Percentiles rank a stretch among this genome's conserved stretches.
phyloP scores from a whole-genome alignment of 2,797 vertebrate genomes.

The Psittacula derbiana region DNA sequence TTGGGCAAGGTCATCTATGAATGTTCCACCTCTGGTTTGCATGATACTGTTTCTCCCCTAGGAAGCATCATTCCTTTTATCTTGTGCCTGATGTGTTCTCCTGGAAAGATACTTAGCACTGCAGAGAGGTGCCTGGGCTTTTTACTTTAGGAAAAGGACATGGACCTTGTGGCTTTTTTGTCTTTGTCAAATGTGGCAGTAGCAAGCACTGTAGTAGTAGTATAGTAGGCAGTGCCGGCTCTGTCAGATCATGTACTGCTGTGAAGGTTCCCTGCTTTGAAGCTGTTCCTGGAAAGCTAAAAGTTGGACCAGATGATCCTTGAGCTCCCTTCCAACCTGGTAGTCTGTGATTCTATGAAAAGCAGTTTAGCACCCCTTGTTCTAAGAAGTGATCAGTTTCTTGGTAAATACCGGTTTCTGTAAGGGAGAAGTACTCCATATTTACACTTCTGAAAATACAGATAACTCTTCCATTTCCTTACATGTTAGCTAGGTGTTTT shows the following conservation, averaged over 20 bases:
- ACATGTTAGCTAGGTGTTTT: neutral
- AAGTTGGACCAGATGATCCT: neutral
- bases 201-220: neutral
- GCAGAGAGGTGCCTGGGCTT: neutral
- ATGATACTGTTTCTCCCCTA: neutral
- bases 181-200: neutral
- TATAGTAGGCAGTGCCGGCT: neutral
- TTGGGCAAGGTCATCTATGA: neutral
- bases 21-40: neutral
- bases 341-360: neutral
- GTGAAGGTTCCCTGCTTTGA: neutral
- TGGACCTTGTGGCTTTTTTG: neutral
- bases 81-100: neutral
- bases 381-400: rapidly evolving
- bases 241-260: neutral
- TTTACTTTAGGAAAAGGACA: neutral
- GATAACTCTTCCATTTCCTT: neutral
- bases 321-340: neutral
- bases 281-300: neutral
- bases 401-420: neutral
- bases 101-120: neutral
- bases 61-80: neutral
- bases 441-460: neutral
- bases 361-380: neutral
- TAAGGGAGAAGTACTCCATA: neutral